Evolutionary conservation across 2,888 invertebrate genomes (phyloP).

Genomic region (Anoplius nigerrimus): DNA sequence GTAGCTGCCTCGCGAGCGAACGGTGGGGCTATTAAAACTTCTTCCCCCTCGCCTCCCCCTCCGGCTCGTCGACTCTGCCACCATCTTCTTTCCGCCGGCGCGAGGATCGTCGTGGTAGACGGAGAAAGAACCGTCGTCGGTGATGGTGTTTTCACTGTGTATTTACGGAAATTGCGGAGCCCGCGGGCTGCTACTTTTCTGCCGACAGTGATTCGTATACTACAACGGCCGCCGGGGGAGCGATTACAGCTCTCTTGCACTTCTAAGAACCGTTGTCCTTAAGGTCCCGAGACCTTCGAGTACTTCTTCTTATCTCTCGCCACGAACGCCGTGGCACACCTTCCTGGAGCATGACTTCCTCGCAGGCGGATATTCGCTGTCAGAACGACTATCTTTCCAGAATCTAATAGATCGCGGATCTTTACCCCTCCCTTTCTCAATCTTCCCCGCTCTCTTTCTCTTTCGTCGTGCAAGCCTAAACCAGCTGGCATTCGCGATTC

Average conservation of each 20-base stretch:
- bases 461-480: too few relatives aligned
- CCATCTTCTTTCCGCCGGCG: background rate
- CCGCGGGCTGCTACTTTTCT: slow-evolving; percentile 65
- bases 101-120: slow-evolving; percentile 6
- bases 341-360: slow-evolving; percentile 6
- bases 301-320: slow-evolving; percentile 47
- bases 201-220: slow-evolving; percentile 69
- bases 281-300: slow-evolving; percentile 57
- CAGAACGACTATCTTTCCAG: too few relatives aligned
- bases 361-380: too few relatives aligned
- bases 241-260: slow-evolving; percentile 62
- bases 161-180: slow-evolving; percentile 73
- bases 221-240: slow-evolving; percentile 61
- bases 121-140: slow-evolving; percentile 29
- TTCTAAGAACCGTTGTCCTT: slow-evolving; percentile 66
- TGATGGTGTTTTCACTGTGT: slow-evolving; percentile 67
- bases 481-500: too few relatives aligned
- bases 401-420: too few relatives aligned
- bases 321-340: slow-evolving; percentile 35
- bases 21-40: slow-evolving; percentile 8
- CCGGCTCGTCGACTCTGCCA: background rate
- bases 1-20: background rate
- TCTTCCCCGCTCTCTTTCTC: too few relatives aligned
- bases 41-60: background rate
- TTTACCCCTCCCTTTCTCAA: too few relatives aligned